A percentile compares a stretch with the other conserved stretches of the same genome.
Evolutionary conservation across 2,888 invertebrate species (phyloP).

Genomic region (Drosophila mimica): DNA sequence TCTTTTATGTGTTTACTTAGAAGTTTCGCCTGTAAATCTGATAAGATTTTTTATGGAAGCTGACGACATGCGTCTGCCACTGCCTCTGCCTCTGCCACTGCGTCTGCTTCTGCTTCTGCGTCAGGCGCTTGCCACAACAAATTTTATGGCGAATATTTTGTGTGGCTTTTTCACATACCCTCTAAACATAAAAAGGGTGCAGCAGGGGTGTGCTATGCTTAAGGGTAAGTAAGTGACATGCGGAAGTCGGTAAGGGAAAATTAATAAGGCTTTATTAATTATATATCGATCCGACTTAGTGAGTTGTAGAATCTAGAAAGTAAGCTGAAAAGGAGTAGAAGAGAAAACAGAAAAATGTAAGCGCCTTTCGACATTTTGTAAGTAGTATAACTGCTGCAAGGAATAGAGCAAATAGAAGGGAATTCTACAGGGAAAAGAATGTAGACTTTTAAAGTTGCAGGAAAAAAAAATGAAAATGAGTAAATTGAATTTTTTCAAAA

Average conservation of each 20-base stretch:
- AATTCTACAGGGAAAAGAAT: rapidly evolving
- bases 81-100: background rate
- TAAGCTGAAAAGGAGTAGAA: background rate
- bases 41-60: constrained; percentile 78
- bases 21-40: constrained; percentile 73
- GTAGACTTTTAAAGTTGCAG: too few species aligned
- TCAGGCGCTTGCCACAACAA: constrained; percentile 53
- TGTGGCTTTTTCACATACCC: constrained; percentile 54
- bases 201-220: background rate
- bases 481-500: too few species aligned
- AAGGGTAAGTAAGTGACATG: background rate
- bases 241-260: background rate
- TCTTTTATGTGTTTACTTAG: constrained; percentile 78
- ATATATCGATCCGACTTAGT: background rate
- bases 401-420: background rate
- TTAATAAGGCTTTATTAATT: rapidly evolving
- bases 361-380: background rate
- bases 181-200: background rate
- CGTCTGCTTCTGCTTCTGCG: constrained; percentile 29
- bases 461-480: background rate
- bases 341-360: background rate
- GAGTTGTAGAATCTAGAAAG: background rate
- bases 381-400: background rate
- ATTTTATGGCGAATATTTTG: constrained; percentile 83
- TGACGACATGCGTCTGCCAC: constrained; percentile 65